phyloP scores from a whole-genome alignment of 2,797 vertebrate species.

The Sebastes diaconus region DNA sequence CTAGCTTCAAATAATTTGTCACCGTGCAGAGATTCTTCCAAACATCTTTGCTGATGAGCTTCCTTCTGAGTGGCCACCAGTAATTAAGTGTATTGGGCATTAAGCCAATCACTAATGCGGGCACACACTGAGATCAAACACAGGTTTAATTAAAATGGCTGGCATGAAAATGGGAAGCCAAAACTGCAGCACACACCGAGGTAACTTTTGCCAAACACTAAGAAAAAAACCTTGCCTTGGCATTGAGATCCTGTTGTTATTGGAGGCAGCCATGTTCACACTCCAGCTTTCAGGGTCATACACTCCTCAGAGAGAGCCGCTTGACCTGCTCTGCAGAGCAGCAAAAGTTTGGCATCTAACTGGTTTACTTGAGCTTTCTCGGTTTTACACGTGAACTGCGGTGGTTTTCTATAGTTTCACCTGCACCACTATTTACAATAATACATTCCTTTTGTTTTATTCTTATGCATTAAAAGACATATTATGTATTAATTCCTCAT shows the following conservation, averaged over 20 bases:
- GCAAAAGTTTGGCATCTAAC: constrained; percentile 30
- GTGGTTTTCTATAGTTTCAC: background rate
- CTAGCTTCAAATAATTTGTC: background rate
- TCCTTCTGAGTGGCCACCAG: constrained; percentile 50
- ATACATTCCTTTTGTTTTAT: background rate
- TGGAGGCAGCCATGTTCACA: constrained; percentile 46
- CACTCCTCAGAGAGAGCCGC: constrained; percentile 31
- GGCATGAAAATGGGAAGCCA: constrained; percentile 40
- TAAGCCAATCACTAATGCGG: constrained; percentile 55
- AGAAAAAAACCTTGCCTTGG: constrained; percentile 50
- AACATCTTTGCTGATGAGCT: constrained; percentile 41
- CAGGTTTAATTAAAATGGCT: constrained; percentile 72
- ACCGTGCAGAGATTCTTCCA: constrained; percentile 15
- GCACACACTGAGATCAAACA: constrained; percentile 58
- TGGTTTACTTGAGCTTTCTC: constrained; percentile 9
- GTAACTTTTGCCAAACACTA: constrained; percentile 46
- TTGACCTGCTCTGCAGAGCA: constrained; percentile 21
- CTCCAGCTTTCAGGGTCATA: constrained; percentile 63
- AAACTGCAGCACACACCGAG: constrained; percentile 14
- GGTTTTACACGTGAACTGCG: constrained; percentile 5
- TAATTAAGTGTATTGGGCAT: constrained; percentile 62
- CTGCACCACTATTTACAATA: background rate
- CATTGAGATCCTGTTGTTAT: constrained; percentile 44
- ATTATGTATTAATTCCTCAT: background rate
- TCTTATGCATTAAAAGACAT: background rate